A percentile compares a stretch with the other conserved stretches of the same genome.
Conservation (phyloP, 2,113 vertebrate species). For the Oryzias javanicus region DNA sequence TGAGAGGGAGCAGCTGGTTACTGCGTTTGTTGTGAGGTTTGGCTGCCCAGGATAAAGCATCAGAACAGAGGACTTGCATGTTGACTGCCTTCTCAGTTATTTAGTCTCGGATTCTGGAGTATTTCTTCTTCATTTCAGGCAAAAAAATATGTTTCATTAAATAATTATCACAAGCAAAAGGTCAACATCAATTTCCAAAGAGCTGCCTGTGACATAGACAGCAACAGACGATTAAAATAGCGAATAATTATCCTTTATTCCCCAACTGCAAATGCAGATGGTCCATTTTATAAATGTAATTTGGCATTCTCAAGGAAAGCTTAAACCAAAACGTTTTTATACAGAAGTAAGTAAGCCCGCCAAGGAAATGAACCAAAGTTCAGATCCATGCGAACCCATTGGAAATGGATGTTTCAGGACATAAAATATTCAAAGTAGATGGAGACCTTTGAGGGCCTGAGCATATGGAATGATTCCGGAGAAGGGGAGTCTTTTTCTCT, state of each 20-base stretch:
- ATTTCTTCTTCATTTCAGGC: constrained; percentile 28
- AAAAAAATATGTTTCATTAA: constrained; percentile 24
- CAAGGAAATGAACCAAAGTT: constrained; percentile 8
- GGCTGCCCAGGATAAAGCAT: constrained; percentile 57
- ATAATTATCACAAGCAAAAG: constrained; percentile 38
- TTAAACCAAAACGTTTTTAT: constrained; percentile 6
- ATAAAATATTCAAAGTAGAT: constrained; percentile 81
- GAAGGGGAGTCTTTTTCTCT: constrained; percentile 99
- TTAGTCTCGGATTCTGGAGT: constrained; percentile 24
- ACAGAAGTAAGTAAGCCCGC: background rate
- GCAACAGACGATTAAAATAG: constrained; percentile 9
- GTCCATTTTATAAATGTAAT: too few relatives aligned
- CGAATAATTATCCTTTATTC: background rate
- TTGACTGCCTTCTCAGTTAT: constrained; percentile 30
- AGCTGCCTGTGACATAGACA: constrained; percentile 35
- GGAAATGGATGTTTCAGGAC: constrained; percentile 61
- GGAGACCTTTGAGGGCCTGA: constrained; percentile 98
- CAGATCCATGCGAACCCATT: constrained; percentile 44
- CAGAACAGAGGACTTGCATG: constrained; percentile 62
- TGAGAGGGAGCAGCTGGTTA: constrained; percentile 59
- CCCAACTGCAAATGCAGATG: background rate
- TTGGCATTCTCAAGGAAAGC: background rate
- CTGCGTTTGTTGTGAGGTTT: constrained; percentile 38
- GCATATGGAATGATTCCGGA: constrained; percentile 99
- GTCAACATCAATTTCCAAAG: constrained; percentile 65